Conservation (phyloP, 2,113 vertebrate species). For the Notarius quadriscutis region DNA sequence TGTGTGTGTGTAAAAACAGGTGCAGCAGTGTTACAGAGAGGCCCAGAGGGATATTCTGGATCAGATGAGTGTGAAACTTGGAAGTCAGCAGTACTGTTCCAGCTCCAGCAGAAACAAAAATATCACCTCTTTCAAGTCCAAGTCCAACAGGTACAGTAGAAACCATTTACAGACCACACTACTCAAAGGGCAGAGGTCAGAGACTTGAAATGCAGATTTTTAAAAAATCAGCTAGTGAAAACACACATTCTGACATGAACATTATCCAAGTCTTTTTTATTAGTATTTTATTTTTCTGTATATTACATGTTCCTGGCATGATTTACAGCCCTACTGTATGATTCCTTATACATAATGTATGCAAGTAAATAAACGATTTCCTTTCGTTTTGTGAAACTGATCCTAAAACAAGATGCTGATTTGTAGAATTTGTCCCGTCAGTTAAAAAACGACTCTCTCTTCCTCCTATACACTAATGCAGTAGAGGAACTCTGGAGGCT, state of each 20-base stretch:
- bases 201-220: neutral
- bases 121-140: slow-evolving; percentile 77
- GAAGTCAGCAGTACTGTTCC: slow-evolving; percentile 79
- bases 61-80: slow-evolving; percentile 90
- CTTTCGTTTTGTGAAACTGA: neutral
- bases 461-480: slow-evolving; percentile 57
- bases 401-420: slow-evolving; percentile 12
- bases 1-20: slow-evolving; percentile 61
- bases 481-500: slow-evolving; percentile 70
- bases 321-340: neutral
- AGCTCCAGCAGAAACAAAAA: slow-evolving; percentile 78
- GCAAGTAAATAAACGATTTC: neutral
- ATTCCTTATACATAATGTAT: neutral
- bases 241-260: neutral
- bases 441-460: neutral
- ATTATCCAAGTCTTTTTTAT: neutral
- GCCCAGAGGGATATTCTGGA: slow-evolving; percentile 87
- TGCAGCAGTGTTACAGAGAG: slow-evolving; percentile 80
- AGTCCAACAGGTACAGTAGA: slow-evolving; percentile 82
- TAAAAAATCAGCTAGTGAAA: neutral
- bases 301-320: neutral
- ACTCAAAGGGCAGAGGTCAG: neutral
- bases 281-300: neutral
- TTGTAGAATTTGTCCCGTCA: slow-evolving; percentile 13
- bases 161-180: slow-evolving; percentile 61